Evolutionary conservation across 64 coral and sea anemone genomes (phyloP), one percentile per base, ranked within the genome.

Genomic region (Anthopleura sola): DNA sequence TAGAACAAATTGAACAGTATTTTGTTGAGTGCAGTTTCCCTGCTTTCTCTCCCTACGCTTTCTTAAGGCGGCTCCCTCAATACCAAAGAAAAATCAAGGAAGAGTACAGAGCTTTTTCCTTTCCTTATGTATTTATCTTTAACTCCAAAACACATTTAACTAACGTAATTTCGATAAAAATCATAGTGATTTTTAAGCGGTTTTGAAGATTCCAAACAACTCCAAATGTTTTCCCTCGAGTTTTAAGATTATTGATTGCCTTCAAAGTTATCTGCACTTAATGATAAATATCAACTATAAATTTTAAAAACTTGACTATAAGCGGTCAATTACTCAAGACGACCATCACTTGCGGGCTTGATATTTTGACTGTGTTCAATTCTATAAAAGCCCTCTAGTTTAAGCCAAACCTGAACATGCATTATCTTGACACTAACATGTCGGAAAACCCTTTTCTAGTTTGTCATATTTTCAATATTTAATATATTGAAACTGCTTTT

Each of bases 191-290:
- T 62, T 62, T 62, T 62, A 23, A 62, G 24, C 58, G 21, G 23
- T 62, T 62, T 62, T 24, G 2, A 62, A 62, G 11, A 9, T 44
- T 6, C 23, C 24, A 62, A n/a, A 62, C 21, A 9, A 62, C 21
- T 10, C 6, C 21, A 62, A 62, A 62, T 26, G 23, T 28, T 26
- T 26, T 62, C 23, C 11, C n/a, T 12, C 10, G 5, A 62, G 6
- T 6, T 62, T 62, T 5, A 23, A 26, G n/a, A 26, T 62, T 62
- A 62, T 62, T 62, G 11, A 62, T 62, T 62, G 58, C 58, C 58
- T 62, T 62, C 58, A 62, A 62, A 62, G 58, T 62, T 62, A 62
- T 62, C 58, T 23, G n/a, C n/a, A n/a, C n/a, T n/a, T n/a, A n/a
- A n/a, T 23, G 58, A 62, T 62, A 62, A 62, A 62, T 62, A 62